phyloP scores from a whole-genome alignment of 2,797 vertebrate genomes.

The Cossypha polioptera region DNA sequence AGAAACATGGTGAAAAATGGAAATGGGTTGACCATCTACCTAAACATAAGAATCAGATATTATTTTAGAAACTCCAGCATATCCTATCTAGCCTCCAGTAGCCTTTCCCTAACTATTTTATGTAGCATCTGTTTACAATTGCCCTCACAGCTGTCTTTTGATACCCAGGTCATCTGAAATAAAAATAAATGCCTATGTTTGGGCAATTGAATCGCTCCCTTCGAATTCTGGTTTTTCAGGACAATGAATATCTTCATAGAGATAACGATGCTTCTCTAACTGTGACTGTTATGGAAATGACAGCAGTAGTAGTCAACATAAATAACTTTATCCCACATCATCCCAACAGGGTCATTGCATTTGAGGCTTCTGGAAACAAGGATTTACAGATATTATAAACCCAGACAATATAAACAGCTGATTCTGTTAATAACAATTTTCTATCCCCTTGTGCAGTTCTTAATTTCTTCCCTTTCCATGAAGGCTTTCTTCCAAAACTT shows the following conservation, averaged over 20 bases:
- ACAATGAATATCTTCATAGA: neutral
- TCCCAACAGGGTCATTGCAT: neutral
- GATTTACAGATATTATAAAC: neutral
- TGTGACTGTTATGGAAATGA: neutral
- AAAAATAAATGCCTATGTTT: neutral
- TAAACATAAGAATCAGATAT: neutral
- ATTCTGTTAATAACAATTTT: neutral
- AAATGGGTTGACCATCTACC: neutral
- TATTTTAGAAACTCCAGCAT: neutral
- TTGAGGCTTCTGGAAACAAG: neutral
- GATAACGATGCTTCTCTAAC: neutral
- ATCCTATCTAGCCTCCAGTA: neutral
- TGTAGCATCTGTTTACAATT: neutral
- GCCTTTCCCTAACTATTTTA: neutral
- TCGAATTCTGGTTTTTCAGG: neutral
- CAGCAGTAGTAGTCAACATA: neutral
- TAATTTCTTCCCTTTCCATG: neutral
- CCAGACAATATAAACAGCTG: neutral
- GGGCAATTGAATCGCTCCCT: neutral
- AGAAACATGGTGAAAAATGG: neutral
- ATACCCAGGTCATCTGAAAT: neutral
- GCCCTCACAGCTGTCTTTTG: fast-evolving
- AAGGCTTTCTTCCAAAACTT: neutral
- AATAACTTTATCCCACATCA: neutral
- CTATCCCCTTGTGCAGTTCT: neutral